Percentiles rank a stretch among this genome's conserved stretches.
Evolutionary conservation across 2,797 vertebrate species (phyloP).

Genomic region (Chelmon rostratus): DNA sequence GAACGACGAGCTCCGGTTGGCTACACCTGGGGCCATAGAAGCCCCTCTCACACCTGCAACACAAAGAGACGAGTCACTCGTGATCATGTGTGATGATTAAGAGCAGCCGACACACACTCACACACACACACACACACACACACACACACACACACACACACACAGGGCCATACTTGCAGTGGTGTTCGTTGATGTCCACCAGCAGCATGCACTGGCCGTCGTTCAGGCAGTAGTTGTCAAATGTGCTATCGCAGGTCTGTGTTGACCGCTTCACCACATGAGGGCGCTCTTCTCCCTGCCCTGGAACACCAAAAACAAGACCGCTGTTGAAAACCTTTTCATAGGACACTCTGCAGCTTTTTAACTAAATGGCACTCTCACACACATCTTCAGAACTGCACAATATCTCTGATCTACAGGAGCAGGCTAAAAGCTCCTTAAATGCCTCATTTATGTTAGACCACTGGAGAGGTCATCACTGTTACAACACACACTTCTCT

Average conservation of each 20-base stretch:
- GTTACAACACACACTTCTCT: background rate
- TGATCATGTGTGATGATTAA: slow-evolving; percentile 1
- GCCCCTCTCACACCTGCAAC: slow-evolving; percentile 77
- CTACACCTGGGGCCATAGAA: slow-evolving; percentile 77
- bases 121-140: slow-evolving; percentile 17
- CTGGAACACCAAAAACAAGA: slow-evolving; percentile 41
- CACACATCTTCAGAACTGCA: background rate
- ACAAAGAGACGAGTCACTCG: slow-evolving; percentile 23
- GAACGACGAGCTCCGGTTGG: slow-evolving; percentile 46
- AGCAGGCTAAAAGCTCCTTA: background rate
- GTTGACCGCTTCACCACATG: slow-evolving; percentile 59
- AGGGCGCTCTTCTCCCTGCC: slow-evolving; percentile 57
- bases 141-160: slow-evolving; percentile 22
- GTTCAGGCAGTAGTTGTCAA: slow-evolving; percentile 77
- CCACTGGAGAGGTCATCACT: background rate
- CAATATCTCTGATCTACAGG: background rate
- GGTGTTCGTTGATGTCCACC: slow-evolving; percentile 71
- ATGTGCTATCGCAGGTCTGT: slow-evolving; percentile 63
- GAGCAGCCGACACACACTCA: slow-evolving; percentile 20
- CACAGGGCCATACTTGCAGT: slow-evolving; percentile 76
- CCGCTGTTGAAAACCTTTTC: background rate
- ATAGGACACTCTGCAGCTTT: background rate
- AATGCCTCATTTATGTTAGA: background rate
- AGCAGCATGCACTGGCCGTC: slow-evolving; percentile 79
- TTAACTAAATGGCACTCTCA: background rate